Evolutionary conservation across 2,888 invertebrate species (phyloP).

Genomic region (Orthonevra nobilis): DNA sequence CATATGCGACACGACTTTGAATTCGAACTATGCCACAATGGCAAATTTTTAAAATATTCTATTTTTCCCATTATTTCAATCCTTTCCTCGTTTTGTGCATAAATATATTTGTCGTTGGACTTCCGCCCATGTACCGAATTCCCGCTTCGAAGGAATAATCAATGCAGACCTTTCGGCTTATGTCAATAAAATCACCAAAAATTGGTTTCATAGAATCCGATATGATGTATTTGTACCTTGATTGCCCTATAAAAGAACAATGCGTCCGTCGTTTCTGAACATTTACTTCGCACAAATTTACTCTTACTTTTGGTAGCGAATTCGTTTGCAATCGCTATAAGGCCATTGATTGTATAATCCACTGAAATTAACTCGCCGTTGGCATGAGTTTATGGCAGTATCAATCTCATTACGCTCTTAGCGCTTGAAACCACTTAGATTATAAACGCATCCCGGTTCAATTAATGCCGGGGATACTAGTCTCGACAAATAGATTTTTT

Average conservation of each 20-base stretch:
- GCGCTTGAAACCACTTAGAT: constrained; percentile 91
- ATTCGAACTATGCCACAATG: constrained; percentile 88
- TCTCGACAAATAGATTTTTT: constrained; percentile 24
- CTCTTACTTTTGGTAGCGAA: constrained; percentile 80
- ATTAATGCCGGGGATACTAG: constrained; percentile 89
- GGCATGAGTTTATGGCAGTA: constrained; percentile 88
- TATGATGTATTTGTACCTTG: constrained; percentile 90
- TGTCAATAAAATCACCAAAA: constrained; percentile 91
- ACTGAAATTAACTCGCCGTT: constrained; percentile 90
- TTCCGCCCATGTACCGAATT: constrained; percentile 92
- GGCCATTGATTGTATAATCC: constrained; percentile 90
- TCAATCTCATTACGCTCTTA: constrained; percentile 92
- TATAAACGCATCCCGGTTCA: constrained; percentile 97
- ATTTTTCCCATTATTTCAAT: too few species aligned
- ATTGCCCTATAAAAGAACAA: constrained; percentile 81
- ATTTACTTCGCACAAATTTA: neutral
- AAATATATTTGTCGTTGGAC: constrained; percentile 86
- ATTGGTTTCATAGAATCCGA: constrained; percentile 90
- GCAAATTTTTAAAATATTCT: neutral
- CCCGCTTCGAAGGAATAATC: constrained; percentile 92
- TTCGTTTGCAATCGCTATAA: constrained; percentile 87
- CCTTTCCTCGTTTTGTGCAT: constrained; percentile 86
- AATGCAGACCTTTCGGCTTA: constrained; percentile 86
- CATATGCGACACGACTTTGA: constrained; percentile 87
- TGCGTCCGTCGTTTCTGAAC: neutral